These are phyloP conservation scores for Oxygymnocypris stewartii DNA, from an alignment of 2,113 vertebrate species.

Conservation along the genomic window DNA sequence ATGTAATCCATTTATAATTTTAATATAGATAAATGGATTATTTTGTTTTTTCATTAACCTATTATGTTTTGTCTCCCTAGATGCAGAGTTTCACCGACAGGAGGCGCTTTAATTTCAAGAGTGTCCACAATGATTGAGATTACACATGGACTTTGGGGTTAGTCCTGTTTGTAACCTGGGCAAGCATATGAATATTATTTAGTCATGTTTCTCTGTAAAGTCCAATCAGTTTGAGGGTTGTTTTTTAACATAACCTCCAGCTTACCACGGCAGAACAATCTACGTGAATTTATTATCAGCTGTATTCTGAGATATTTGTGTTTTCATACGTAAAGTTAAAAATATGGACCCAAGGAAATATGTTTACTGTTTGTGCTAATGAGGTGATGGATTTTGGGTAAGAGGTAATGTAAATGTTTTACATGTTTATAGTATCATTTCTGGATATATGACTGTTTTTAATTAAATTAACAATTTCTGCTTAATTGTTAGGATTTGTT, in stretches of 20 bases:
- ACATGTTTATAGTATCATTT: background rate
- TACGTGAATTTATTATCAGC: background rate
- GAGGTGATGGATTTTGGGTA: no score
- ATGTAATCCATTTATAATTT: constrained; percentile 11
- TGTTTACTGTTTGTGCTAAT: no score
- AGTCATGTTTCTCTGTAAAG: background rate
- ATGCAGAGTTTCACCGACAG: constrained; percentile 89
- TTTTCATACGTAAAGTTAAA: background rate
- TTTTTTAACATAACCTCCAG: background rate
- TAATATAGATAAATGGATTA: background rate
- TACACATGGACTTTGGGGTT: constrained; percentile 13
- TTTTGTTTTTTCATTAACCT: background rate
- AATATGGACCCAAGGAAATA: background rate
- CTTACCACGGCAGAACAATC: background rate
- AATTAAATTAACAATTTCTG: background rate
- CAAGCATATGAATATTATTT: background rate
- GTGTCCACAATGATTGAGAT: constrained; percentile 86
- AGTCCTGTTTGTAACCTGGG: background rate
- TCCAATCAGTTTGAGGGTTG: background rate
- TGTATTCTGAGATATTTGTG: background rate
- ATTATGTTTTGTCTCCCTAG: constrained; percentile 69
- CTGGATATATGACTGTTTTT: background rate
- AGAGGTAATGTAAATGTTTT: background rate
- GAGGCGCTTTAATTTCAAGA: constrained; percentile 89
- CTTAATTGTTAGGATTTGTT: background rate